phyloP scores from a whole-genome alignment of 2,888 invertebrate species.

The Drosophila nigritarsus region DNA sequence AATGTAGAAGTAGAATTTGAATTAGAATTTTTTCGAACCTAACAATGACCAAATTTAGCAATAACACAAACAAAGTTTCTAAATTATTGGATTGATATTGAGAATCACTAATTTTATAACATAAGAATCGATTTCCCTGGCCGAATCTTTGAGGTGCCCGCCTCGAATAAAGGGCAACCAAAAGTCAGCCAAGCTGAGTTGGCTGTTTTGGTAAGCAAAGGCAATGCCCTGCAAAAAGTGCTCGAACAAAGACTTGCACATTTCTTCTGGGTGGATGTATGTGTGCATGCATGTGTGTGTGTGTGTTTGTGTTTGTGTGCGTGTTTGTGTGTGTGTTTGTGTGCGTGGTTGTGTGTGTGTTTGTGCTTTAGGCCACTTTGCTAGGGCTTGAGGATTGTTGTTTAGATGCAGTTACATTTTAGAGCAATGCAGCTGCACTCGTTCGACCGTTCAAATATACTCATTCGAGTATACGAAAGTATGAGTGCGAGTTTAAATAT shows the following conservation, averaged over 20 bases:
- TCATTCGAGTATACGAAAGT: constrained; percentile 12
- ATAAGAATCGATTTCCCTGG: background rate
- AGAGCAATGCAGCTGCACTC: constrained; percentile 53
- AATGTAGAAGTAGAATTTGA: too few relatives aligned
- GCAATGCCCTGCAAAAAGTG: constrained; percentile 60
- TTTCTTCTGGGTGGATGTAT: constrained; percentile 10
- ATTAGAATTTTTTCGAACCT: too few relatives aligned
- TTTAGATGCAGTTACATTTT: constrained; percentile 73
- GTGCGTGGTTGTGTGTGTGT: constrained; percentile 12
- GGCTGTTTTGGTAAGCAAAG: constrained; percentile 11
- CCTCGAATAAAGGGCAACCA: constrained; percentile 27
- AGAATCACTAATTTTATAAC: background rate
- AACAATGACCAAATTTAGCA: background rate
- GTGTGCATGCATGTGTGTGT: constrained; percentile 2
- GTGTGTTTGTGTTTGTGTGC: too few relatives aligned
- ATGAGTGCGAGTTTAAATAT: background rate
- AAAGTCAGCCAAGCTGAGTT: background rate
- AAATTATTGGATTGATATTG: background rate
- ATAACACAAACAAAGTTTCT: background rate
- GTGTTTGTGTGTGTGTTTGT: constrained; percentile 15
- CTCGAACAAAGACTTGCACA: constrained; percentile 25
- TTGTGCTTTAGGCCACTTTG: constrained; percentile 64
- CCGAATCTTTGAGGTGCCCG: background rate
- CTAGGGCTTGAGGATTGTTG: constrained; percentile 73
- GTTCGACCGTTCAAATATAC: constrained; percentile 47